Percentiles rank a stretch among this genome's conserved stretches.
These are phyloP conservation scores for Euclidia mi DNA, from an alignment of 2,888 invertebrate species.

Conservation along the genomic window DNA sequence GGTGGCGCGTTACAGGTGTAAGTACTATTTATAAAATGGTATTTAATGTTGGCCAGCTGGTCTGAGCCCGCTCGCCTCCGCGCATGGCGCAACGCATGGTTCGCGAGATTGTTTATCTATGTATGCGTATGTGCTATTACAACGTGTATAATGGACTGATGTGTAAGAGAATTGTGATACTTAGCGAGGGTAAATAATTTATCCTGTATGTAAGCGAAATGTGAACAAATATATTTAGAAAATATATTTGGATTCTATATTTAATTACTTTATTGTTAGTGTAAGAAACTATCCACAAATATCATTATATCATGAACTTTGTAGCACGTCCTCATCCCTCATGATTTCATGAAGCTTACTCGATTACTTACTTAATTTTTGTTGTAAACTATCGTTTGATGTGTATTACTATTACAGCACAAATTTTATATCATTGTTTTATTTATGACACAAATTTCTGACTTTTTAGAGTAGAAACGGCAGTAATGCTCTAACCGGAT, in stretches of 20 bases:
- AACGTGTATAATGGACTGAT: conserved; percentile 78
- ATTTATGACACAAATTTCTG: too few relatives aligned
- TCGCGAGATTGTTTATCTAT: conserved; percentile 28
- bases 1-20: conserved; percentile 3
- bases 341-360: conserved; percentile 35
- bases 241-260: conserved; percentile 32
- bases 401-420: conserved; percentile 43
- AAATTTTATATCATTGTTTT: conserved; percentile 31
- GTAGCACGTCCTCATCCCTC: conserved; percentile 30
- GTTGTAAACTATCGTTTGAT: conserved; percentile 33
- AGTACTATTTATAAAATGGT: conserved; percentile 20
- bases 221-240: conserved; percentile 48
- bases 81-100: conserved; percentile 4
- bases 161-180: conserved; percentile 84
- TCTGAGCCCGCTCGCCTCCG: conserved; percentile 24
- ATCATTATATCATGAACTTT: conserved; percentile 31
- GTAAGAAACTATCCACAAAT: conserved; percentile 16
- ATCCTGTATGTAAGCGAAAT: conserved; percentile 52
- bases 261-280: conserved; percentile 26
- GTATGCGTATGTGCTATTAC: conserved; percentile 53
- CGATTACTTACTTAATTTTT: conserved; percentile 33
- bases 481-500: too few relatives aligned
- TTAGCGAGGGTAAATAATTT: conserved; percentile 68
- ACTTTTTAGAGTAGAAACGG: too few relatives aligned
- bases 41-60: conserved; percentile 45